A percentile compares a stretch with the other conserved stretches of the same genome.
phyloP scores from a whole-genome alignment of 2,888 invertebrate genomes.

The Nipponacmea schrenckii region DNA sequence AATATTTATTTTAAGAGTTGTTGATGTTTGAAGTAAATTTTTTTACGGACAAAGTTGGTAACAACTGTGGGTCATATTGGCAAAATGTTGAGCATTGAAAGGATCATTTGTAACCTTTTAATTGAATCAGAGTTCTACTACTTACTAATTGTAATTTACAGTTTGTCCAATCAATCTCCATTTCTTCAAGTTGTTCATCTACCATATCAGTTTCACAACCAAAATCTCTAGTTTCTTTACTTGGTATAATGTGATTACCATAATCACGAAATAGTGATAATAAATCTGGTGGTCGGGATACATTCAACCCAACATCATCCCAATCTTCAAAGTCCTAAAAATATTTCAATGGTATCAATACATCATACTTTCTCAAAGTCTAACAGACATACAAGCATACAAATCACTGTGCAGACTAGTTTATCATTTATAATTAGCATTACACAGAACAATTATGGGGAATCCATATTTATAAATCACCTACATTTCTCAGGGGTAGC shows the following conservation, averaged over 20 bases:
- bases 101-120: too few relatives aligned
- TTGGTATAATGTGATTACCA: conserved; percentile 57
- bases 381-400: too few relatives aligned
- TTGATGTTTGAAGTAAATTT: too few relatives aligned
- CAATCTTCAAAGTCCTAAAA: conserved; percentile 86
- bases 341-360: neutral
- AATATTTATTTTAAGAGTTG: too few relatives aligned
- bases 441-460: neutral
- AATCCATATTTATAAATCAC: too few relatives aligned
- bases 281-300: conserved; percentile 82
- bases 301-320: conserved; percentile 90
- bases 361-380: neutral
- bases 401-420: too few relatives aligned
- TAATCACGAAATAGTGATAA: conserved; percentile 70
- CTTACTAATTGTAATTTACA: conserved; percentile 48
- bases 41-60: too few relatives aligned
- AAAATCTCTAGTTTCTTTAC: conserved; percentile 44
- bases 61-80: too few relatives aligned
- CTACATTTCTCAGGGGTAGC: too few relatives aligned
- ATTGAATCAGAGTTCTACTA: neutral
- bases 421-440: too few relatives aligned
- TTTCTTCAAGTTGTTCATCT: conserved; percentile 31
- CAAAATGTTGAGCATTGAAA: too few relatives aligned
- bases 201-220: conserved; percentile 50
- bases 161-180: conserved; percentile 41